Conservation (phyloP, 2,797 vertebrate species). For the Ctenochaetus hawaiiensis region DNA sequence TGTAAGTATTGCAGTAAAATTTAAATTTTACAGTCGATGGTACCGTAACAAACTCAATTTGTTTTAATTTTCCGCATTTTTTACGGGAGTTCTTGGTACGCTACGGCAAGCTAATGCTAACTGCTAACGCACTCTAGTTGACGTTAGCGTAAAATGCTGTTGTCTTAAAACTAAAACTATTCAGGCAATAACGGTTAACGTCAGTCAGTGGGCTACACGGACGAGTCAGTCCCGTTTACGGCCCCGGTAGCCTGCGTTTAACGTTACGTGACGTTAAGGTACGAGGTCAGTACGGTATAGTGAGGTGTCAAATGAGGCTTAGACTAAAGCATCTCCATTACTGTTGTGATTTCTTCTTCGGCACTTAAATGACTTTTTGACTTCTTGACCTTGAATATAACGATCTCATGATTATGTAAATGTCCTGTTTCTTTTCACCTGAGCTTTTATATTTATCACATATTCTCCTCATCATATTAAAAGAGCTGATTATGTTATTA, state of each 20-base stretch:
- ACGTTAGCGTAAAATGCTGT: constrained; percentile 11
- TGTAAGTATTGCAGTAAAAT: constrained; percentile 35
- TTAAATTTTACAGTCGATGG: fast-evolving
- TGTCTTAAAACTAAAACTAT: fast-evolving
- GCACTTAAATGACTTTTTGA: no score
- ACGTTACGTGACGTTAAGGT: no score
- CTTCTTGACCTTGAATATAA: no score
- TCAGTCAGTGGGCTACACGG: neutral
- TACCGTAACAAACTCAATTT: fast-evolving
- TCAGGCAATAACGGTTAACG: neutral
- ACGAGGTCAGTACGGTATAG: no score
- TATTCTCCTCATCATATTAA: no score
- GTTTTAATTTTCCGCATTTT: neutral
- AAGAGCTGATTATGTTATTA: no score
- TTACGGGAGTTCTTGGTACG: neutral
- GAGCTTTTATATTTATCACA: no score
- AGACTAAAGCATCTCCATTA: no score
- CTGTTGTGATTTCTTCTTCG: no score
- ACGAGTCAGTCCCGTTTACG: neutral
- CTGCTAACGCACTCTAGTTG: constrained; percentile 1
- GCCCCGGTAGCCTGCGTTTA: no score
- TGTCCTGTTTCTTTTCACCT: no score
- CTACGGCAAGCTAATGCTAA: neutral
- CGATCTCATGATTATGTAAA: no score
- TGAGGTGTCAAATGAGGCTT: neutral